Base-by-base conservation (phyloP, 2,113 vertebrate genomes). In the Scolopax mira region DNA sequence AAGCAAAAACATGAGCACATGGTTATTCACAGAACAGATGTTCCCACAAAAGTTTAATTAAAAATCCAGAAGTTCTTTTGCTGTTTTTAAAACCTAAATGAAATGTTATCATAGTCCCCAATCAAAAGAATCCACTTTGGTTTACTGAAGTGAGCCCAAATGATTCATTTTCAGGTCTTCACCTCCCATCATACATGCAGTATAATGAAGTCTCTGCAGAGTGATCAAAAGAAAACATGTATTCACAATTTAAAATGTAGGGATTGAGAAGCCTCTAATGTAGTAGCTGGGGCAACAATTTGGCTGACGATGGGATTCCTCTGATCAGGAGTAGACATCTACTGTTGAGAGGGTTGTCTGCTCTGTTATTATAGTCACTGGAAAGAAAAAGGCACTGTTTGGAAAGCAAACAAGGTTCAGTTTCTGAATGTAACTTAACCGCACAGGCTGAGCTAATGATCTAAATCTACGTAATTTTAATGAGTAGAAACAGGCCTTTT, bases 271-370 rank as follows among this genome's bases (percentile, higher is more conserved):
- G 55, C 74, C 62, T 93, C 70, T 79, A 41, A 75, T 69, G 35
- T 54, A 65, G 35, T 42, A 91, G 27, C 25, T 44, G 31, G 44
- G 54, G 31, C 24, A 90, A 79, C 4, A 54, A 48, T 94, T 88
- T 94, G 74, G 28, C n/a, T 66, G 62, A 66, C 11, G 9, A 52
- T 44, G 31, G 37, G 37, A 41, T 93, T 81, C 24, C 69, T 82
- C 31, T 82, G 88, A 91, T 88, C 92, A 85, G 79, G 62, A 73
- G 75, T 15, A 94, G 88, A 94, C 88, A 96, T 90, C 82, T 89
- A 65, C 35, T 10, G 4, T 46, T 79, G 62, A 91, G 37, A 22
- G 80, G 30, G 21, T 61, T 83, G 88, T 91, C 90, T 90, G n/a
- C 85, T 89, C 33, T 82, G 17, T 79, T 58, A 35, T 60, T 72